Base-by-base conservation (phyloP, 2,888 invertebrate species). In the Steinernema carpocapsae region DNA sequence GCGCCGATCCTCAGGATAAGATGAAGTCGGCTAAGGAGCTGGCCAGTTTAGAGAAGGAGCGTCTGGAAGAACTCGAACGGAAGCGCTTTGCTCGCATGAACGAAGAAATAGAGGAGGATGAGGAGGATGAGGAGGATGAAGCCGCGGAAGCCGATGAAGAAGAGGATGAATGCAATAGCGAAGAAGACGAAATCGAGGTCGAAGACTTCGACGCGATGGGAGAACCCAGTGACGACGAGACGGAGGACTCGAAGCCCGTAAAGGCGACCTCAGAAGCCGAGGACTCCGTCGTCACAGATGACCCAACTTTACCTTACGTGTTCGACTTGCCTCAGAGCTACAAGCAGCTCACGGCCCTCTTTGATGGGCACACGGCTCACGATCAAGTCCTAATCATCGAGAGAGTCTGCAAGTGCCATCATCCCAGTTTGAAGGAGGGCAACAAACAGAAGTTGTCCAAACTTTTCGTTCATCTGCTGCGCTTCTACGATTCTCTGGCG, bases 381-480 rank as follows among this genome's bases (percentile, higher is more conserved):
- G 91, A 93, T 82, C 93, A 93, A 84, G 89, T 91, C 0, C 89
- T 91, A 12, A 92, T 94, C 12, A 87, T 95, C 52, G 92, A 93
- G 84, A 91, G 93, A 82, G 91, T 95, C 80, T 92, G 94, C 24
- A 94, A 94, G 89, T 93, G 92, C 84, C 93, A 94, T 88, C 93
- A 94, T 88, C 93, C 93, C 1, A 92, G 93, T 83, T 88, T 94
- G 72, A 91, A 91, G 1, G 92, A 91, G 79, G 91, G 91, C n/a
- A 94, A 94, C 86, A 93, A 93, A 86, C 92, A 92, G 46, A 92
- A 92, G 85, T 89, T 94, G 7, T 82, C 88, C 72, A 90, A 91
- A 81, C 88, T 95, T 0, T 94, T 93, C 86, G 91, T 91, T 0
- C 92, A 92, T 85, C 51, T 71, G 79, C 87, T 95, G 42, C 93